Conservation (phyloP, 2,113 vertebrate species). For the Chloropsis cyanopogon region DNA sequence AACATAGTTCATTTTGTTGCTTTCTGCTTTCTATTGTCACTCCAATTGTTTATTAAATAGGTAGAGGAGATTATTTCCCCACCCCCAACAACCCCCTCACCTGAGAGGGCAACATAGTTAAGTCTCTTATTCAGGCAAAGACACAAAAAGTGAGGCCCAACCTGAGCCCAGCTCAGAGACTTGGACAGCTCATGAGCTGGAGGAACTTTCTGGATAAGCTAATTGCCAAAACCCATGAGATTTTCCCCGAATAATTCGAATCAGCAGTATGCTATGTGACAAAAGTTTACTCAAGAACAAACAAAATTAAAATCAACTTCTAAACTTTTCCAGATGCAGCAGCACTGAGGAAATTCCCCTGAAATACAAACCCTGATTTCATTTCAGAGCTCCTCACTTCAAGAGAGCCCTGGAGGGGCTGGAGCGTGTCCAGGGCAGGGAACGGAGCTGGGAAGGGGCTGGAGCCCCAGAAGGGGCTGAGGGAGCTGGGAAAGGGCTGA, state of each 20-base stretch:
- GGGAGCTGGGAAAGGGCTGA: neutral
- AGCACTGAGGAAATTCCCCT: neutral
- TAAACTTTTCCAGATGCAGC: neutral
- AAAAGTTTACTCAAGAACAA: neutral
- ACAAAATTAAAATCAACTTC: neutral
- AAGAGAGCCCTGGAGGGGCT: neutral
- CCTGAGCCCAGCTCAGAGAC: neutral
- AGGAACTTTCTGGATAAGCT: neutral
- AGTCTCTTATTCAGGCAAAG: neutral
- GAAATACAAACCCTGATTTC: neutral
- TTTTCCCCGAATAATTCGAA: neutral
- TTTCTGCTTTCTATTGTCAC: neutral
- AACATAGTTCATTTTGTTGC: neutral
- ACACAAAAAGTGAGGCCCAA: neutral
- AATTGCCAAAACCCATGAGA: neutral
- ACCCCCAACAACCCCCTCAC: accelerated
- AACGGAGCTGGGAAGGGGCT: neutral
- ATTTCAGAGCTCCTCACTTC: neutral
- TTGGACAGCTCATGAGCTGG: neutral
- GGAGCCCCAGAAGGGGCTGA: neutral
- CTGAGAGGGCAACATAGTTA: neutral
- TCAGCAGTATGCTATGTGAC: accelerated
- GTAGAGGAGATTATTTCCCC: neutral
- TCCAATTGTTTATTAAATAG: neutral
- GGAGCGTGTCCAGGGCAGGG: neutral